Percentiles rank a stretch among this genome's conserved stretches.
phyloP scores from a whole-genome alignment of 1,140 invertebrate species.

The Ptiloglossa arizonensis region DNA sequence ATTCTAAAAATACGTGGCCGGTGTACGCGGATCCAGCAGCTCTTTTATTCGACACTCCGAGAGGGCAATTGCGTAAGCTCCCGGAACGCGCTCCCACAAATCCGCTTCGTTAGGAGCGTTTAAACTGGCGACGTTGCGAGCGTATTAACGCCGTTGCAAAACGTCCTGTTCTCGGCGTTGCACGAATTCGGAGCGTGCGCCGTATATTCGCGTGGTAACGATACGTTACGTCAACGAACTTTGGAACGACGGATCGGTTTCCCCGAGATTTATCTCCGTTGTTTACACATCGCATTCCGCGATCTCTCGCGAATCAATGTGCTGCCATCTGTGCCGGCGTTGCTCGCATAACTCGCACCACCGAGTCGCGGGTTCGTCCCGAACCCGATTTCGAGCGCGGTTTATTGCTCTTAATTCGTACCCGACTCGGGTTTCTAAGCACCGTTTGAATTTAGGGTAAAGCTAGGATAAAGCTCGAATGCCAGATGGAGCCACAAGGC shows the following conservation, averaged over 20 bases:
- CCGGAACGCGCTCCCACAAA: constrained; percentile 50
- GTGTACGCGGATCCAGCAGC: constrained; percentile 70
- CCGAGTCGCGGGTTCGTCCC: background rate
- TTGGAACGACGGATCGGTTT: constrained; percentile 27
- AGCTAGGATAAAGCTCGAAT: background rate
- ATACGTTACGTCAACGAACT: constrained; percentile 10
- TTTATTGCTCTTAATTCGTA: constrained; percentile 28
- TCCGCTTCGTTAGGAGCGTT: constrained; percentile 39
- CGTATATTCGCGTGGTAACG: constrained; percentile 5
- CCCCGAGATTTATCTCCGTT: constrained; percentile 43
- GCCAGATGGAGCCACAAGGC: background rate
- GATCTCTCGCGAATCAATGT: constrained; percentile 25
- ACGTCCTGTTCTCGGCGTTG: constrained; percentile 19
- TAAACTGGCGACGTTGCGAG: constrained; percentile 22
- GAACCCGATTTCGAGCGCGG: background rate
- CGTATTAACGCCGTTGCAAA: constrained; percentile 20
- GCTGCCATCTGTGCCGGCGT: constrained; percentile 42
- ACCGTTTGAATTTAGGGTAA: background rate
- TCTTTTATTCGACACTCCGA: constrained; percentile 66
- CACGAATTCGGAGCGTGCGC: constrained; percentile 40
- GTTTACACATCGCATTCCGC: constrained; percentile 36
- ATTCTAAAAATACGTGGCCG: constrained; percentile 76
- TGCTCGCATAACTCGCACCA: background rate
- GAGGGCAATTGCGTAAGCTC: constrained; percentile 68
- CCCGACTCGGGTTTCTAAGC: background rate